These are phyloP conservation scores for Euproctis similis DNA, from an alignment of 2,888 invertebrate genomes.

Conservation along the genomic window DNA sequence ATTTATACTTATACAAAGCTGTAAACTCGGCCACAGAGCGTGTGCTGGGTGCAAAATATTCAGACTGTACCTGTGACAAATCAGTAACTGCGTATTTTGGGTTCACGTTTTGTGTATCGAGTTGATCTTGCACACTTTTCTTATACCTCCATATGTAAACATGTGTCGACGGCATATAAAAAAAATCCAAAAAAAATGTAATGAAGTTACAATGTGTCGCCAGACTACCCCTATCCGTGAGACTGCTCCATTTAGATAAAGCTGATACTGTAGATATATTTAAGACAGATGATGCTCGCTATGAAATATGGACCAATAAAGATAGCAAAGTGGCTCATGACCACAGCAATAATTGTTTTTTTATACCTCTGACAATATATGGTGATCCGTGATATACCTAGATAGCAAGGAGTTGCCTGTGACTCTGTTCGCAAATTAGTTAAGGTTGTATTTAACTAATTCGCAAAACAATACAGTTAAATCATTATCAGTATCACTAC, in stretches of 20 bases:
- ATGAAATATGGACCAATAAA: conserved; percentile 63
- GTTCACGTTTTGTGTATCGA: conserved; percentile 63
- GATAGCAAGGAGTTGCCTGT: too few species aligned
- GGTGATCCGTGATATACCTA: too few species aligned
- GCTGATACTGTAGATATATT: conserved; percentile 38
- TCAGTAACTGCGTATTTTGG: conserved; percentile 57
- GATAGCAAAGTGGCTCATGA: conserved; percentile 56
- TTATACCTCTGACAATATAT: too few species aligned
- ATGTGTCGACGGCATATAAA: conserved; percentile 49
- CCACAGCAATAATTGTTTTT: conserved; percentile 33
- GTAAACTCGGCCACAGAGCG: conserved; percentile 61
- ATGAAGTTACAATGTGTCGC: conserved; percentile 40
- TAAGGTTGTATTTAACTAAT: too few species aligned
- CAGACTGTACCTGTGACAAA: conserved; percentile 31
- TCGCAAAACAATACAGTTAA: too few species aligned
- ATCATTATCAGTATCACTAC: too few species aligned
- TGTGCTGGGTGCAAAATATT: conserved; percentile 59
- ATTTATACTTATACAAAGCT: conserved; percentile 66
- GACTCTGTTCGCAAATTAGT: too few species aligned
- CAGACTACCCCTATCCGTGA: conserved; percentile 53
- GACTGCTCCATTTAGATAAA: conserved; percentile 67
- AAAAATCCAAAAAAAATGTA: conserved; percentile 44
- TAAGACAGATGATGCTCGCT: conserved; percentile 54
- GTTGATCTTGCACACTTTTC: conserved; percentile 72
- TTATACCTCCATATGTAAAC: conserved; percentile 49